Base-by-base conservation (phyloP, 2,888 invertebrate genomes). In the Crioceris asparagi region DNA sequence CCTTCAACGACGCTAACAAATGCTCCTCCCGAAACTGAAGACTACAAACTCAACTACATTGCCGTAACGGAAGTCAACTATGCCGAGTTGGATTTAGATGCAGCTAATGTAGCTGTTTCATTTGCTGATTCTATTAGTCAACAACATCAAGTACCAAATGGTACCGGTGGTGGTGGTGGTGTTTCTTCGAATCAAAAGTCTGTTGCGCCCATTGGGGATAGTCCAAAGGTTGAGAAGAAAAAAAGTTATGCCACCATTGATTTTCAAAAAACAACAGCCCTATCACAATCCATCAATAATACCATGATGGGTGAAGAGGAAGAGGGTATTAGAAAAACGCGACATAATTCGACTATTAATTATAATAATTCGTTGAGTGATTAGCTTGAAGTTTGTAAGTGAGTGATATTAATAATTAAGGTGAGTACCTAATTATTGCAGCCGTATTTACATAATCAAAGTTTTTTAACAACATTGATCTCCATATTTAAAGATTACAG, bases 231-330 rank as follows among this genome's bases (percentile, higher is more conserved):
- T 36, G 52, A 62, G 3, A 64, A 67, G 37, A n/a, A n/a, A n/a
- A 71, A 78, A 49, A 82, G 85, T 33, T 93, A 92, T 59, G 87
- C 87, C 6, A 85, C 85, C 1, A 96, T 94, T 51, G 94, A 94
- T 67, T 93, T 94, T 64, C 82, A 91, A 54, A 87, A 86, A 67
- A 94, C 94, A 0, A 83, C 82, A 36, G 93, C 93, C 15, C 70
- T 94, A 17, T 84, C 84, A 14, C 79, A 80, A 56, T 83, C 87
- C 17, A 82, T 81, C 19, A 81, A 83, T 51, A 74, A 79, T 4
- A 74, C 37, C 79, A 82, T 44, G 43, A 68, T 74, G 33, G 82
- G 82, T 41, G n/a, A n/a, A n/a, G 83, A 82, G 44, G 84, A 85
- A 53, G 84, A 85, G 53, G 82, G 83, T 32, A 75, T 76, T 32